These are phyloP conservation scores for Pristiophorus japonicus DNA, from an alignment of 2,113 vertebrate genomes.

Conservation along the genomic window DNA sequence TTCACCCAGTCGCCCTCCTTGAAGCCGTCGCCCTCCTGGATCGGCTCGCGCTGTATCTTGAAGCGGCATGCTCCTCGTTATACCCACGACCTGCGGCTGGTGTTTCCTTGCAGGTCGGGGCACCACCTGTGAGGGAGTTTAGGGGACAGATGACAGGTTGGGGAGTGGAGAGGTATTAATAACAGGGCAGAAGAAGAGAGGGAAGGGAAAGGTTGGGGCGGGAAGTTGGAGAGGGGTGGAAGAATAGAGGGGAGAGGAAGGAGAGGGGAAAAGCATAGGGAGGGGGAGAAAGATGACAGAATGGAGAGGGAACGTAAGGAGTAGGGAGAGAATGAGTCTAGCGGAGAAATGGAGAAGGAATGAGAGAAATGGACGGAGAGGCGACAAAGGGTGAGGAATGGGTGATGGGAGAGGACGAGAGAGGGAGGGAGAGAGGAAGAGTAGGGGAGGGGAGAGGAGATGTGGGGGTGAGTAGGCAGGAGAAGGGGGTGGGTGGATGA, in stretches of 20 bases:
- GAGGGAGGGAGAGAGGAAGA: not conserved
- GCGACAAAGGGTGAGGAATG: not conserved
- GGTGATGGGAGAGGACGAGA: not conserved
- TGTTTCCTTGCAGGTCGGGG: too few relatives aligned
- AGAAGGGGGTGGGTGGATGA: not conserved
- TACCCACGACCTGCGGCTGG: too few relatives aligned
- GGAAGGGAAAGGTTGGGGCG: not conserved
- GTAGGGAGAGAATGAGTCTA: not conserved
- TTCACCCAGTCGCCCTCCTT: too few relatives aligned
- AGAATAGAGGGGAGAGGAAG: too few relatives aligned
- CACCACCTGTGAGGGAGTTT: too few relatives aligned
- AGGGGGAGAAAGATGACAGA: not conserved
- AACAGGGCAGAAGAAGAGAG: not conserved
- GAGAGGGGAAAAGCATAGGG: not conserved
- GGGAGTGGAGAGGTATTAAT: not conserved
- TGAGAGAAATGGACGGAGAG: not conserved
- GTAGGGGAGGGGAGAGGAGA: not conserved
- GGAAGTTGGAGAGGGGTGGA: not conserved
- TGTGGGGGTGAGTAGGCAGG: not conserved
- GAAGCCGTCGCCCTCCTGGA: too few relatives aligned
- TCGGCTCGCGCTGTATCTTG: too few relatives aligned
- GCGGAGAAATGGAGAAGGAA: not conserved
- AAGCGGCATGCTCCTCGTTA: too few relatives aligned
- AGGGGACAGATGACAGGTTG: not conserved
- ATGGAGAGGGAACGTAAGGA: not conserved